Conservation (phyloP, 2,797 vertebrate genomes). For the Halcyon leucocephala region DNA sequence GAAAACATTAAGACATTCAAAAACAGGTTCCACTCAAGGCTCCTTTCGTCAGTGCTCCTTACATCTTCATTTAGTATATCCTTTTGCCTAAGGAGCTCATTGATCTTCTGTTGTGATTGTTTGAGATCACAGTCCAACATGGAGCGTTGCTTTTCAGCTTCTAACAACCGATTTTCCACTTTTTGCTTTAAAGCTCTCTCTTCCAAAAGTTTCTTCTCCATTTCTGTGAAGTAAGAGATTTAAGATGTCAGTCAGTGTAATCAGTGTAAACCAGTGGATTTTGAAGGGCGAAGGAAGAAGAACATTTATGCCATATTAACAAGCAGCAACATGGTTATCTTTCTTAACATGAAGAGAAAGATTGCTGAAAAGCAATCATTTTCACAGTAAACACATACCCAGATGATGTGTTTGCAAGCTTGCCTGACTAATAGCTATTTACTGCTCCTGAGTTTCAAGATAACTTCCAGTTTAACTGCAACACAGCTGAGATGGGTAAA, state of each 20-base stretch:
- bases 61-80: slow-evolving; percentile 94
- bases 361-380: background rate
- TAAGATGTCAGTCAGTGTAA: background rate
- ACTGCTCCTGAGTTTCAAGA: background rate
- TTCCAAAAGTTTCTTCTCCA: slow-evolving; percentile 95
- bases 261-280: background rate
- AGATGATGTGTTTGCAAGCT: background rate
- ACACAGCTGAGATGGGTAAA: background rate
- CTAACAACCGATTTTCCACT: slow-evolving; percentile 92
- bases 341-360: background rate
- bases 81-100: slow-evolving; percentile 91
- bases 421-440: background rate
- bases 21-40: background rate
- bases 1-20: background rate
- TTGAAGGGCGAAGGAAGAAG: background rate
- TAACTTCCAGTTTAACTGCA: background rate
- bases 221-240: slow-evolving; percentile 78
- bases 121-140: slow-evolving; percentile 98
- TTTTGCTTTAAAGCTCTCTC: slow-evolving; percentile 91
- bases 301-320: background rate
- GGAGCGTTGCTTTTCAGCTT: slow-evolving; percentile 94
- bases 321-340: background rate
- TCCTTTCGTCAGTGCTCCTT: slow-evolving; percentile 45
- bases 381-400: background rate
- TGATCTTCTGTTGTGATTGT: slow-evolving; percentile 94